phyloP scores from a whole-genome alignment of 2,888 invertebrate species.

The Hipparchia semele region DNA sequence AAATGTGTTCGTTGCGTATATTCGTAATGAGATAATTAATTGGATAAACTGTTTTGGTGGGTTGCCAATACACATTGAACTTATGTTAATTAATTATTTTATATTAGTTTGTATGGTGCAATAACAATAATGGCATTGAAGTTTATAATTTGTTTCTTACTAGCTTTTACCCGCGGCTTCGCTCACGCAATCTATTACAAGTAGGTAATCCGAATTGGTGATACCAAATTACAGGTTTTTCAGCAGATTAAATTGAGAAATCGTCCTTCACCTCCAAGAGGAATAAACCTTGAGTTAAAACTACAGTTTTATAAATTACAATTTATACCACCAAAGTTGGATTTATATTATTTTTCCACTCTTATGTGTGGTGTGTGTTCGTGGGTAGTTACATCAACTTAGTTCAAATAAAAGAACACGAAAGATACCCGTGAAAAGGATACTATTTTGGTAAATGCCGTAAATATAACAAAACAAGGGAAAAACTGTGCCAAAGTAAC shows the following conservation, averaged over 20 bases:
- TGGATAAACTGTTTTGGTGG: slow-evolving; percentile 28
- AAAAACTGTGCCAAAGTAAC: slow-evolving; percentile 12
- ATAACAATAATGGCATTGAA: neutral
- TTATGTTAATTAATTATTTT: slow-evolving; percentile 12
- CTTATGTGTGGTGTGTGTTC: no score
- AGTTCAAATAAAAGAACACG: neutral
- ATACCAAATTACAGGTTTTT: no score
- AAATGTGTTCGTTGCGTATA: slow-evolving; percentile 24
- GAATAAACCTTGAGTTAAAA: no score
- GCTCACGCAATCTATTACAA: no score
- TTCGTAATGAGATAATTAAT: slow-evolving; percentile 35
- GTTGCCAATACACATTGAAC: slow-evolving; percentile 27
- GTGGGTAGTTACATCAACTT: no score
- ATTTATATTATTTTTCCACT: no score
- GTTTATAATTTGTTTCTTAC: neutral
- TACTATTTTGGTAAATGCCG: slow-evolving; percentile 1
- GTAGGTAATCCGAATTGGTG: no score
- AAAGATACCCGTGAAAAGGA: neutral
- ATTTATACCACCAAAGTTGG: no score
- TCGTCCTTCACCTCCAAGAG: no score
- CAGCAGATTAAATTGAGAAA: no score
- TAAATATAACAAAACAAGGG: slow-evolving; percentile 5
- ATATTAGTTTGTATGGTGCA: slow-evolving; percentile 3
- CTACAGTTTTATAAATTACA: no score
- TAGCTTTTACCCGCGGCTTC: neutral